phyloP scores from a whole-genome alignment of 2,888 invertebrate genomes.

The Protodeltote pygarga region DNA sequence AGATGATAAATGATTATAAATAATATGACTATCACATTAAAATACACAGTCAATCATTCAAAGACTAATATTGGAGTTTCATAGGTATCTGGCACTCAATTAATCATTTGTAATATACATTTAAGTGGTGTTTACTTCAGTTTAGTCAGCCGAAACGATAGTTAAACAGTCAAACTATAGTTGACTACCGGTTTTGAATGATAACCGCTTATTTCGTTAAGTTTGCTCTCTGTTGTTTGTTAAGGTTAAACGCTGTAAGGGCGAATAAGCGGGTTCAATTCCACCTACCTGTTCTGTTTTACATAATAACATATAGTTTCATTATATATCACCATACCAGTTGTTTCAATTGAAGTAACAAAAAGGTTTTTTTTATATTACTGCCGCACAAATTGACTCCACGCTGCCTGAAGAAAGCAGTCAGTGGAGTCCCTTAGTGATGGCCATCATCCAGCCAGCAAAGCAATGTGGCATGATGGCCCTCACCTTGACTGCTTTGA shows the following conservation, averaged over 20 bases:
- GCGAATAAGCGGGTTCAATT: neutral
- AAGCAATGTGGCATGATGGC: too few relatives aligned
- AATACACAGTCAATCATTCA: constrained; percentile 8
- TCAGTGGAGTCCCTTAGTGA: too few relatives aligned
- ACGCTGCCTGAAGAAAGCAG: too few relatives aligned
- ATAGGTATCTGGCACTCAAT: constrained; percentile 23
- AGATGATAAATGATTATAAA: constrained; percentile 10
- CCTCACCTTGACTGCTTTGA: too few relatives aligned
- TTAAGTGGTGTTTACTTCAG: constrained; percentile 21
- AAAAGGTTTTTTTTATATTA: too few relatives aligned
- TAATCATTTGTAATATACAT: constrained; percentile 29
- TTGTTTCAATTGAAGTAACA: too few relatives aligned
- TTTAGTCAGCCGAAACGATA: constrained; percentile 21
- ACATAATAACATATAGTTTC: too few relatives aligned
- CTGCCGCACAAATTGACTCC: too few relatives aligned
- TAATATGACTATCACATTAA: constrained; percentile 5
- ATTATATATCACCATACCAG: too few relatives aligned
- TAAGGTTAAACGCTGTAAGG: neutral
- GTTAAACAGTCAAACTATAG: constrained; percentile 31
- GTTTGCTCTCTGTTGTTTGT: constrained; percentile 30
- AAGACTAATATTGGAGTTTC: constrained; percentile 10
- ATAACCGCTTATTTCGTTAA: constrained; percentile 48
- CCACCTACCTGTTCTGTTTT: too few relatives aligned
- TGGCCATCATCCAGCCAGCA: too few relatives aligned
- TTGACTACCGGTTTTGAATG: constrained; percentile 32